Evolutionary conservation across 2,888 invertebrate genomes (phyloP), one percentile per base, ranked within the genome.

Genomic region (Plagiodera versicolora): DNA sequence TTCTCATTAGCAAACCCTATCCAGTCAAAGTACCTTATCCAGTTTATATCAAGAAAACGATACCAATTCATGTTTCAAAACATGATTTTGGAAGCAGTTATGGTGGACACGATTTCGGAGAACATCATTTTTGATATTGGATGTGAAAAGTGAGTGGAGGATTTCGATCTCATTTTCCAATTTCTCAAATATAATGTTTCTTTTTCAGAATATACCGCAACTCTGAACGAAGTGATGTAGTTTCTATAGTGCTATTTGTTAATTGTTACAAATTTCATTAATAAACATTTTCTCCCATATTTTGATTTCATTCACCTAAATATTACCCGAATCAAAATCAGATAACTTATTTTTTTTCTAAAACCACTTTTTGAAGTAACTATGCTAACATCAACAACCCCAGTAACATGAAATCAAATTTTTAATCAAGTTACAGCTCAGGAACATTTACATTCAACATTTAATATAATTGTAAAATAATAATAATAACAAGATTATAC

Each of bases 1-100:
- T 87, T 6, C 82, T 84, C 47, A 82, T 86, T 1, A 81, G 84
- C 59, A 82, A 84, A 28, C 83, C 82, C 1, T 84, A 85, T 14
- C 83, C 83, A 58, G 81, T 82, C 35, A 79, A 81, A n/a, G 85
- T 87, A 1, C 85, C 86, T 0, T 83, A 85, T 0, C 87, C 87
- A 0, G 84, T 87, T 10, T 77, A 83, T 56, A 83, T 88, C 0
- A 84, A 85, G 62, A 82, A 84, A 68, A 84, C 84, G 55, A 81
- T 84, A 10, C 80, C 79, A 9, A 72, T 80, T 39, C 66, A 71
- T 58, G 64, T 74, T 2, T 70, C 76, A 44, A 68, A 72, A 52
- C 71, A 73, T 50, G 66, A 72, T 49, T 61, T 14, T n/a, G 39
- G 39, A 10, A 39, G 39, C 14, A 39, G 67, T 39, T 66, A 60